Conservation (phyloP, 2,888 invertebrate genomes). For the Pterobdella sp. region DNA sequence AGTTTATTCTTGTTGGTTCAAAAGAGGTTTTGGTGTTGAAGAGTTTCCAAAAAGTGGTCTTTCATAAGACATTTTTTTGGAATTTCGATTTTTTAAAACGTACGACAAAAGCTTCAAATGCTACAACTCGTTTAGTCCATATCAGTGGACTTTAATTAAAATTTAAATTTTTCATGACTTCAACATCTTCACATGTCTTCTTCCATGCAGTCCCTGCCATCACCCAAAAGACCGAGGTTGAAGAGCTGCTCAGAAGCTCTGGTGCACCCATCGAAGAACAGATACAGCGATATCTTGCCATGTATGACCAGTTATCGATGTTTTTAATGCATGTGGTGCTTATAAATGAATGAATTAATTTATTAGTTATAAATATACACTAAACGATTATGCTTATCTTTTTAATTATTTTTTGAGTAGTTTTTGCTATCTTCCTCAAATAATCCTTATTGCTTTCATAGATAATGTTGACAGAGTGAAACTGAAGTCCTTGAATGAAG, state of each 20-base stretch:
- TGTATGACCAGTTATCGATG: conserved; percentile 20
- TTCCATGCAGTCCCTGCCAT: conserved; percentile 17
- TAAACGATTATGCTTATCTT: not conserved
- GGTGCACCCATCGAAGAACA: conserved; percentile 20
- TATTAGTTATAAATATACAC: not conserved
- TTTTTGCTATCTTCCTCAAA: not conserved
- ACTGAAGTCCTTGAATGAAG: not conserved
- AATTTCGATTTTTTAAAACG: too few species aligned
- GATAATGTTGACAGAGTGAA: conserved; percentile 26
- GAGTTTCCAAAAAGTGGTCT: too few species aligned
- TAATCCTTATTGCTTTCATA: not conserved
- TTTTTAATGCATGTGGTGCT: not conserved
- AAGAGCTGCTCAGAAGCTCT: conserved; percentile 23
- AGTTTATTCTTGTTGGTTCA: not conserved
- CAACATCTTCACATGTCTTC: too few species aligned
- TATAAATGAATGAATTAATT: not conserved
- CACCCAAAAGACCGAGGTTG: conserved; percentile 16
- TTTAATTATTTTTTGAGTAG: too few species aligned
- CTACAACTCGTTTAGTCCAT: too few species aligned
- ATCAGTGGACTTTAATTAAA: too few species aligned
- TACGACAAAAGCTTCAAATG: too few species aligned
- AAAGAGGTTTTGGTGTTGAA: not conserved
- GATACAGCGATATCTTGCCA: conserved; percentile 30
- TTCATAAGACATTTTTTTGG: too few species aligned
- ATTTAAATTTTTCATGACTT: too few species aligned